Evolutionary conservation across 1,140 invertebrate genomes (phyloP).

Genomic region (Hylaeus anthracinus): DNA sequence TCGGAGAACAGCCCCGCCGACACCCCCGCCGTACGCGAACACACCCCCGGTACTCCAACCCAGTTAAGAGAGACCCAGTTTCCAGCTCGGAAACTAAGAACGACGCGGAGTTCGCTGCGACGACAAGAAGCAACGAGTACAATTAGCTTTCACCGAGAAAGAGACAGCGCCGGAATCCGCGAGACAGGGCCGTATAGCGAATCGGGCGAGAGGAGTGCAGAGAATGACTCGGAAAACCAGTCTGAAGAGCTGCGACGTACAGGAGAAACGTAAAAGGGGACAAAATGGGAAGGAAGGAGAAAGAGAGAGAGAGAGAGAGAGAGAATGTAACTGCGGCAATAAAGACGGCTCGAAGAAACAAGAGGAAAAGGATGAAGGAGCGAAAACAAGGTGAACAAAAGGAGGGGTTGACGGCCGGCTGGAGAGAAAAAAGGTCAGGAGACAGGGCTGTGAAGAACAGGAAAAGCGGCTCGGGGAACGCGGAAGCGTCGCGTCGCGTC

Average conservation of each 20-base stretch:
- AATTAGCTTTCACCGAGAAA: slow-evolving; percentile 56
- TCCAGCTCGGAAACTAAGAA: slow-evolving; percentile 57
- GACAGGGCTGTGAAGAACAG: not conserved
- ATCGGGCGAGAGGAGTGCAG: slow-evolving; percentile 28
- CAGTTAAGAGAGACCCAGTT: slow-evolving; percentile 55
- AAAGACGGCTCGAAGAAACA: slow-evolving; percentile 1
- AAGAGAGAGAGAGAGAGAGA: too few species aligned
- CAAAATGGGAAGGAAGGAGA: not conserved
- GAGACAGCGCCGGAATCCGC: slow-evolving; percentile 45
- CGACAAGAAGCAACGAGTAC: slow-evolving; percentile 62
- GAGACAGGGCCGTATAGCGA: not conserved
- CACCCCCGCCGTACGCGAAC: not conserved
- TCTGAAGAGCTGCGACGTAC: slow-evolving; percentile 19
- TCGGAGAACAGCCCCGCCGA: not conserved
- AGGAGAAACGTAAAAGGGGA: not conserved
- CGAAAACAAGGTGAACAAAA: slow-evolving; percentile 35
- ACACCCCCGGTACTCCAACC: slow-evolving; percentile 19
- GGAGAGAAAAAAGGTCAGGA: not conserved
- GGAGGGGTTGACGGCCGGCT: not conserved
- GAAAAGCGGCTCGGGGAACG: slow-evolving; percentile 27
- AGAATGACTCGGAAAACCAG: slow-evolving; percentile 42
- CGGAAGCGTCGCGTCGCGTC: not conserved
- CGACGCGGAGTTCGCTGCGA: slow-evolving; percentile 47
- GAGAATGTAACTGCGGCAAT: not conserved
- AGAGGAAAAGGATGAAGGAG: not conserved